phyloP scores from a whole-genome alignment of 2,888 invertebrate genomes.

The Slavum lentiscoides region DNA sequence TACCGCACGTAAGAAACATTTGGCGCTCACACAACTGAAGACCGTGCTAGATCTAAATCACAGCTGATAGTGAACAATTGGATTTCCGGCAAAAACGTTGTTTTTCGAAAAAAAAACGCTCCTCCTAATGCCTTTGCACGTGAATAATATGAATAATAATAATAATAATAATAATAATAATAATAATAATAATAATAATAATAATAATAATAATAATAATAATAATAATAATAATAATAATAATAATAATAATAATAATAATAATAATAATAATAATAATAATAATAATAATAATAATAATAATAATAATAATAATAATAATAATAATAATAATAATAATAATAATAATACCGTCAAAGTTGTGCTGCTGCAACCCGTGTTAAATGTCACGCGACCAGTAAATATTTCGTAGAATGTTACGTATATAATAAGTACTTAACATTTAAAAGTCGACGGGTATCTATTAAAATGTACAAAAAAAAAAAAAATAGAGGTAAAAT shows the following conservation, averaged over 20 bases:
- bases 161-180: constrained; percentile 16
- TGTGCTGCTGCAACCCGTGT: background rate
- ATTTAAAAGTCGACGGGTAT: constrained; percentile 33
- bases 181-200: background rate
- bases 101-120: background rate
- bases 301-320: background rate
- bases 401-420: constrained; percentile 2
- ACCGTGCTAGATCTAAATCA: too few species aligned
- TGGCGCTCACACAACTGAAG: too few species aligned
- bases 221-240: background rate
- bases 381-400: background rate
- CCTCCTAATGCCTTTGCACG: background rate
- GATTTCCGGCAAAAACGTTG: background rate
- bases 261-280: background rate
- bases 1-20: too few species aligned
- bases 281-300: constrained; percentile 16
- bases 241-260: constrained; percentile 19
- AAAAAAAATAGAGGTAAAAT: too few species aligned
- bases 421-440: constrained; percentile 10
- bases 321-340: constrained; percentile 17
- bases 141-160: background rate
- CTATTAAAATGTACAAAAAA: too few species aligned
- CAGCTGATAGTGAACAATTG: background rate
- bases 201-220: constrained; percentile 20
- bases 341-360: background rate